Percentiles rank a stretch among this genome's conserved stretches.
phyloP scores from a whole-genome alignment of 2,113 vertebrate species.

The Oryzias curvinotus region DNA sequence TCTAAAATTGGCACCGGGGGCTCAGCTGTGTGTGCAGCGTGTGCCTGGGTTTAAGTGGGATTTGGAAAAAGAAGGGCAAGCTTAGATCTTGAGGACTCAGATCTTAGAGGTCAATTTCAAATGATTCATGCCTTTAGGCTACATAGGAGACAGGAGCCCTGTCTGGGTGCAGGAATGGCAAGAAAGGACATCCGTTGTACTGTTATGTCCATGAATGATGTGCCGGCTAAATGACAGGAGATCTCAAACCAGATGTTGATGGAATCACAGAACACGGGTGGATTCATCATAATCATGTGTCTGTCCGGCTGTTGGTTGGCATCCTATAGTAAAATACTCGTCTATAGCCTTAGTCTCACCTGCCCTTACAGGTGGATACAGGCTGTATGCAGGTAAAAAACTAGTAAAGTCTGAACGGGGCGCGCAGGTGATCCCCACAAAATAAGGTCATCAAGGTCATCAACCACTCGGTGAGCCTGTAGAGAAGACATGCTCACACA shows the following conservation, averaged over 20 bases:
- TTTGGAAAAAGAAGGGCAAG: slow-evolving; percentile 14
- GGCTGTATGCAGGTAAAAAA: too few relatives aligned
- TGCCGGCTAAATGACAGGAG: neutral
- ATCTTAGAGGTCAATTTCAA: neutral
- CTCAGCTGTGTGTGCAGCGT: neutral
- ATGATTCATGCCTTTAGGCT: slow-evolving; percentile 16
- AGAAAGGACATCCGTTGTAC: neutral
- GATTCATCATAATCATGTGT: too few relatives aligned
- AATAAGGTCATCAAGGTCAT: too few relatives aligned
- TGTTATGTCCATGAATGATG: neutral
- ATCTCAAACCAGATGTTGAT: neutral
- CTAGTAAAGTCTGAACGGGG: too few relatives aligned
- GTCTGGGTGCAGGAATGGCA: neutral
- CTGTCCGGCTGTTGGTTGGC: too few relatives aligned
- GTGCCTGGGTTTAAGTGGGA: slow-evolving; percentile 16
- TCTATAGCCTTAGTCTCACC: too few relatives aligned
- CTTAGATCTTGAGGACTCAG: neutral
- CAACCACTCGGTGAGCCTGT: too few relatives aligned
- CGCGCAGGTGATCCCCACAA: too few relatives aligned
- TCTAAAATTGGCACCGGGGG: slow-evolving; percentile 9
- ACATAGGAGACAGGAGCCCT: slow-evolving; percentile 3
- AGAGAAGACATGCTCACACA: too few relatives aligned
- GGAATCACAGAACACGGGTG: neutral
- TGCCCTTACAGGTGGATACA: too few relatives aligned
- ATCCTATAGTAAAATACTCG: too few relatives aligned